A percentile compares a stretch with the other conserved stretches of the same genome.
Conservation (phyloP, 2,888 invertebrate species). For the Seira ritae region DNA sequence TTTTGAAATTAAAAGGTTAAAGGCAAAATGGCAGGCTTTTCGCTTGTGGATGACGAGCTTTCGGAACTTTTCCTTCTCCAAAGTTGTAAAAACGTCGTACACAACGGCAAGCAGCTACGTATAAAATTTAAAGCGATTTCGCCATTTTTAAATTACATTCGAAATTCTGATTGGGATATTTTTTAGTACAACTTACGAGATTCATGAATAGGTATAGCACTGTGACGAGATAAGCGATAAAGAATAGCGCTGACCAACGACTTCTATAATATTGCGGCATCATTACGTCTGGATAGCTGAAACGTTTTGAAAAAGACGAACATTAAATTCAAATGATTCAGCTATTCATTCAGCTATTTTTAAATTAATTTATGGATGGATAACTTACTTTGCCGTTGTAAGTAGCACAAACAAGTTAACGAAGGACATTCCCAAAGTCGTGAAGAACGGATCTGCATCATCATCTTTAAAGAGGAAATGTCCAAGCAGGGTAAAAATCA, state of each 20-base stretch:
- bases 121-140: too few species aligned
- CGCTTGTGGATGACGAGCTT: constrained; percentile 88
- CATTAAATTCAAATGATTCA: constrained; percentile 19
- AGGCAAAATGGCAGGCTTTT: constrained; percentile 88
- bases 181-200: too few species aligned
- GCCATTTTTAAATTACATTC: too few species aligned
- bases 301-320: constrained; percentile 75
- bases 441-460: constrained; percentile 85
- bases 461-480: constrained; percentile 88
- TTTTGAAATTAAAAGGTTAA: constrained; percentile 86
- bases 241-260: constrained; percentile 90
- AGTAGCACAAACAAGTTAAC: constrained; percentile 91
- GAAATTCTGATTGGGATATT: too few species aligned
- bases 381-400: constrained; percentile 92
- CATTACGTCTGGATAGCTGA: constrained; percentile 94
- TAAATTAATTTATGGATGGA: neutral
- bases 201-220: constrained; percentile 93
- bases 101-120: constrained; percentile 90
- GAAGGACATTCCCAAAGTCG: constrained; percentile 87
- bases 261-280: constrained; percentile 90
- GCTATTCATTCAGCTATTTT: too few species aligned
- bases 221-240: constrained; percentile 89
- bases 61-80: constrained; percentile 90
- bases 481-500: constrained; percentile 88
- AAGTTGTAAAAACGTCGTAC: constrained; percentile 91